phyloP scores from a whole-genome alignment of 2,113 vertebrate genomes.

The Accipiter cooperii region DNA sequence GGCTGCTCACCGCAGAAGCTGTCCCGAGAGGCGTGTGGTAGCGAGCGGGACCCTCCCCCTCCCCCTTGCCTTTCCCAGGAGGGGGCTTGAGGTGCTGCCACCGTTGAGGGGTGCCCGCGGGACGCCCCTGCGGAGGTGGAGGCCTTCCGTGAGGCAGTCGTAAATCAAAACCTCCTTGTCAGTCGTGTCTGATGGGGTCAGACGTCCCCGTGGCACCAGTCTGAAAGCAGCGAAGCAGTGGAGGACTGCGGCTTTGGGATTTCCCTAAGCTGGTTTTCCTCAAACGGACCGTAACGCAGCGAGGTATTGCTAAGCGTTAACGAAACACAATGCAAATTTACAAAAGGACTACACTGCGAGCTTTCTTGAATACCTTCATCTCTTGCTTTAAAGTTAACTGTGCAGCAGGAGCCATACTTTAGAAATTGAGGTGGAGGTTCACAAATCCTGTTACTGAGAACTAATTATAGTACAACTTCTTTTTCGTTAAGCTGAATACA shows the following conservation, averaged over 20 bases:
- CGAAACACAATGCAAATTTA: rapidly evolving
- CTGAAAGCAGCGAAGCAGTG: neutral
- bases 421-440: neutral
- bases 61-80: too few species aligned
- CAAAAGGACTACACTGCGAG: neutral
- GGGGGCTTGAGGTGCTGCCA: too few species aligned
- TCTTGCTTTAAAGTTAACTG: neutral
- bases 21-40: too few species aligned
- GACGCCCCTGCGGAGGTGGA: neutral
- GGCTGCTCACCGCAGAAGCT: rapidly evolving
- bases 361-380: neutral
- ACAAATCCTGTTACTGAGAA: neutral
- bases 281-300: neutral
- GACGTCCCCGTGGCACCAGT: neutral
- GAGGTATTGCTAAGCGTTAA: neutral
- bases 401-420: neutral
- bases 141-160: neutral
- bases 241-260: neutral
- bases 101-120: rapidly evolving
- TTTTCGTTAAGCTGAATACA: neutral
- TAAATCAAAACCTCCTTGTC: neutral
- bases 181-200: neutral
- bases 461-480: neutral
- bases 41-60: too few species aligned
- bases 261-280: neutral